Conservation (phyloP, 2,797 vertebrate species). For the Ptychadena robeensis region DNA sequence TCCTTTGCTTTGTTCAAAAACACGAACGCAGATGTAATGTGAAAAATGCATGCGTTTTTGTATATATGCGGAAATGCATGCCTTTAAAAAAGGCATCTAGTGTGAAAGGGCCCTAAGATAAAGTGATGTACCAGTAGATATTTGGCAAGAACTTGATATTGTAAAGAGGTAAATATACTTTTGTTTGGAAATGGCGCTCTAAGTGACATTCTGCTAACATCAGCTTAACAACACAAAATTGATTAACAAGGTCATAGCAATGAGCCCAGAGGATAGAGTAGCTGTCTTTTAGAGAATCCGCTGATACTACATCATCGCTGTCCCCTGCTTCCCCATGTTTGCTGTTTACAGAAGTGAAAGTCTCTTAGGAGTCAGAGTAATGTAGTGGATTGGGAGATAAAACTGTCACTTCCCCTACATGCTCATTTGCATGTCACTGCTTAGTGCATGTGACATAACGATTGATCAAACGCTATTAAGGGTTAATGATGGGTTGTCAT, state of each 20-base stretch:
- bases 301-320: slow-evolving; percentile 47
- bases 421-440: slow-evolving; percentile 30
- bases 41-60: too few species aligned
- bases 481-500: slow-evolving; percentile 21
- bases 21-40: too few species aligned
- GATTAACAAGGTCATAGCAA: slow-evolving; percentile 47
- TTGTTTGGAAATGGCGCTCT: background rate
- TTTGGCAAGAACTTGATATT: background rate
- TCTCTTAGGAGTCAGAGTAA: slow-evolving; percentile 38
- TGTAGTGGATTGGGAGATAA: slow-evolving; percentile 37
- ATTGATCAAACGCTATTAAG: slow-evolving; percentile 42
- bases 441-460: slow-evolving; percentile 1
- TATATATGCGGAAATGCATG: too few species aligned
- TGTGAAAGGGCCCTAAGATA: background rate
- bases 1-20: too few species aligned
- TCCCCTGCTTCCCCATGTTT: slow-evolving; percentile 20
- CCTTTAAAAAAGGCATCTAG: too few species aligned
- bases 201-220: slow-evolving; percentile 6
- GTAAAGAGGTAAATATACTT: background rate
- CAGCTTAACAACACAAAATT: slow-evolving; percentile 35
- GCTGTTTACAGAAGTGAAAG: slow-evolving; percentile 17
- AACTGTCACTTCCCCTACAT: slow-evolving; percentile 24
- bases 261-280: slow-evolving; percentile 43
- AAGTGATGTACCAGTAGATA: background rate
- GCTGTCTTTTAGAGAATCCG: slow-evolving; percentile 40